phyloP scores from a whole-genome alignment of 2,888 invertebrate genomes.

The Amphimallon solstitiale region DNA sequence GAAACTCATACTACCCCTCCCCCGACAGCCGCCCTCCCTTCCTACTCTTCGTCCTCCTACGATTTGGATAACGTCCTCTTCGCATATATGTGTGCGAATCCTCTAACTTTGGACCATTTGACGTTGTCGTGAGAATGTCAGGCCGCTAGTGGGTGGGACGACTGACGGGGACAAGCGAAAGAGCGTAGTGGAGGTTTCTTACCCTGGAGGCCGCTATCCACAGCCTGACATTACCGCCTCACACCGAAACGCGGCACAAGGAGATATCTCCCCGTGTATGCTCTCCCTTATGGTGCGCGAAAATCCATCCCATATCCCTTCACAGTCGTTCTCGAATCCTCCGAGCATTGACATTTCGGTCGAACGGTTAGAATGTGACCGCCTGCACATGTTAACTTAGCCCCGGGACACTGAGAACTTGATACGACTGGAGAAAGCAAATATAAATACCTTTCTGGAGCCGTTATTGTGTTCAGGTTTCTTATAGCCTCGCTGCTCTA shows the following conservation, averaged over 20 bases:
- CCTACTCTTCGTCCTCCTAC: slow-evolving; percentile 13
- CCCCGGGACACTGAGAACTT: slow-evolving; percentile 44
- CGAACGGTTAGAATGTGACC: slow-evolving; percentile 58
- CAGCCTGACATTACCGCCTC: slow-evolving; percentile 50
- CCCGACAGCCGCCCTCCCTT: not conserved
- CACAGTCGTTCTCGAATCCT: slow-evolving; percentile 49
- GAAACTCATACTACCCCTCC: not conserved
- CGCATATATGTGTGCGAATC: slow-evolving; percentile 30
- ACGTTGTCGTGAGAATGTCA: slow-evolving; percentile 47
- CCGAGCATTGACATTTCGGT: slow-evolving; percentile 59
- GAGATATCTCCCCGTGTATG: slow-evolving; percentile 43
- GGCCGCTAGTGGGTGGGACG: slow-evolving; percentile 46
- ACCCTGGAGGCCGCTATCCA: slow-evolving; percentile 42
- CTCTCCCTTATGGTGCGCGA: slow-evolving; percentile 19
- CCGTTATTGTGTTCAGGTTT: slow-evolving; percentile 39
- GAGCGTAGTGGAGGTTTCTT: slow-evolving; percentile 5
- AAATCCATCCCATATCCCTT: slow-evolving; percentile 43
- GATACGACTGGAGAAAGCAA: slow-evolving; percentile 52
- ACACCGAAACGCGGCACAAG: slow-evolving; percentile 39
- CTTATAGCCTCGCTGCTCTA: slow-evolving; percentile 14
- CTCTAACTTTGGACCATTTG: slow-evolving; percentile 49
- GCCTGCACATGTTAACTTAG: slow-evolving; percentile 49
- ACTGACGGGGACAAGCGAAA: slow-evolving; percentile 39
- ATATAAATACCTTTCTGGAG: slow-evolving; percentile 52
- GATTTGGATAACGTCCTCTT: slow-evolving; percentile 22